phyloP scores from a whole-genome alignment of 2,888 invertebrate genomes.

The Phaedon cochleariae region DNA sequence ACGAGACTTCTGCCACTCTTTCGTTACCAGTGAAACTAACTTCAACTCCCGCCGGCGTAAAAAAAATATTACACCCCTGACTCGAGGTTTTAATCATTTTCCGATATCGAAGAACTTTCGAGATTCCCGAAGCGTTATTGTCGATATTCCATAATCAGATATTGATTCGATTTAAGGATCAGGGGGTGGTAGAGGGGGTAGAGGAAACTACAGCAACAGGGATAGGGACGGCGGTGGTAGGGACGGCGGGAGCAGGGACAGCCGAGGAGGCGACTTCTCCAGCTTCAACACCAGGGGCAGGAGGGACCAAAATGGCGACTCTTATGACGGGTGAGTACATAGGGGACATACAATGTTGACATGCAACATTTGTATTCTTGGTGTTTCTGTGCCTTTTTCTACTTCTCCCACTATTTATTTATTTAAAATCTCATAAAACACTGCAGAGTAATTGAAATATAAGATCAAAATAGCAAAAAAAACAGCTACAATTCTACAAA shows the following conservation, averaged over 20 bases:
- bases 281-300: slow-evolving; percentile 60
- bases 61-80: no score
- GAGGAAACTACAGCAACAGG: slow-evolving; percentile 54
- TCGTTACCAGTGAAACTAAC: no score
- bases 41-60: no score
- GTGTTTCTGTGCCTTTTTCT: neutral
- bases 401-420: no score
- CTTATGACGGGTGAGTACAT: slow-evolving; percentile 48
- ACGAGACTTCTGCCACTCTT: no score
- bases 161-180: neutral
- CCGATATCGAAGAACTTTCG: no score
- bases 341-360: no score
- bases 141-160: no score
- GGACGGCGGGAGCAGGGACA: slow-evolving; percentile 61
- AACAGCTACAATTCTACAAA: no score
- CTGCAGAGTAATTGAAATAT: neutral
- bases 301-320: slow-evolving; percentile 63
- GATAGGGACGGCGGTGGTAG: slow-evolving; percentile 42
- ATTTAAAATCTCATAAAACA: no score
- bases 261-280: slow-evolving; percentile 61
- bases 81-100: no score
- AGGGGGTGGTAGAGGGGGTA: slow-evolving; percentile 49
- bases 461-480: neutral
- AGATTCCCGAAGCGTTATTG: no score
- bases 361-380: neutral